Conservation (phyloP, 2,113 vertebrate species). For the Zosterops lateralis region DNA sequence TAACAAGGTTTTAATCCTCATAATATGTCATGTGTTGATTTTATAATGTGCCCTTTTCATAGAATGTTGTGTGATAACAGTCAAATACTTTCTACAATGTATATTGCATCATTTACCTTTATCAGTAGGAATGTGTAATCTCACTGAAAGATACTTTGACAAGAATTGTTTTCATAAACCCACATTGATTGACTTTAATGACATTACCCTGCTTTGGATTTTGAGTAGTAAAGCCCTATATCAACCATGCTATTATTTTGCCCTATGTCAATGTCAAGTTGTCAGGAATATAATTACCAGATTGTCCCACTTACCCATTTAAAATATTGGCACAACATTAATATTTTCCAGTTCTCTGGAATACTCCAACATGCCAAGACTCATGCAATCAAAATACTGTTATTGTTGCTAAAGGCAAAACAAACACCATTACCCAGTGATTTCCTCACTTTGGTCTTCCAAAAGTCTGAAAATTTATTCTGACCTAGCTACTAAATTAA, state of each 20-base stretch:
- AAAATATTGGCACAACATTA: neutral
- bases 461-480: neutral
- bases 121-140: neutral
- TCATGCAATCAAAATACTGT: neutral
- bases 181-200: neutral
- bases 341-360: neutral
- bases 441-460: neutral
- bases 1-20: neutral
- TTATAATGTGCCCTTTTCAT: neutral
- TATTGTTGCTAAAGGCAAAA: neutral
- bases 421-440: neutral
- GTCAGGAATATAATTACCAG: neutral
- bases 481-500: neutral
- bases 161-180: slow-evolving; percentile 32
- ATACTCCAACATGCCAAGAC: neutral
- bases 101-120: neutral
- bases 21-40: neutral
- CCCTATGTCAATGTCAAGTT: slow-evolving; percentile 7
- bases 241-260: slow-evolving; percentile 12
- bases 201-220: neutral
- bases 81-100: neutral
- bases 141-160: neutral
- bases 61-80: neutral
- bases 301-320: neutral
- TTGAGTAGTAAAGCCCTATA: neutral